Evolutionary conservation across 1,140 invertebrate genomes (phyloP).

Genomic region (Charaxes varanes): DNA sequence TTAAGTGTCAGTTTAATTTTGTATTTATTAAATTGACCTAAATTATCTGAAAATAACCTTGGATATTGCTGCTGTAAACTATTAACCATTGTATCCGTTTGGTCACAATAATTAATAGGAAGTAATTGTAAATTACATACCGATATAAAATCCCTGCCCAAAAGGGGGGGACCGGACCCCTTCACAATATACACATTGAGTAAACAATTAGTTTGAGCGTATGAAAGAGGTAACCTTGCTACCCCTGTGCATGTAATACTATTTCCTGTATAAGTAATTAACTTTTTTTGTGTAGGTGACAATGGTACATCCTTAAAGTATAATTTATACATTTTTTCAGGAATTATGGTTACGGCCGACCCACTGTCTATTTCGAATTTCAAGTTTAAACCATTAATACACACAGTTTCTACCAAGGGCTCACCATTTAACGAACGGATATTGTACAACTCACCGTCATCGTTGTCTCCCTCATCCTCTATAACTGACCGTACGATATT

Average conservation of each 20-base stretch:
- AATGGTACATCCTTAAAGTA: not conserved
- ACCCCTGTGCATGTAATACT: not conserved
- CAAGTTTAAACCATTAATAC: not conserved
- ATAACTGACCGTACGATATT: no score
- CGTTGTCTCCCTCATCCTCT: not conserved
- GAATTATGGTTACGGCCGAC: not conserved
- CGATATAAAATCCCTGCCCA: conserved; percentile 26
- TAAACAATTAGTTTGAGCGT: not conserved
- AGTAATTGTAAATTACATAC: conserved; percentile 20
- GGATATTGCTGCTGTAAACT: conserved; percentile 13
- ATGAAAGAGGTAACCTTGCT: not conserved
- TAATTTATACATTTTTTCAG: not conserved
- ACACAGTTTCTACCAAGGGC: not conserved
- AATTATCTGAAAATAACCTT: conserved; percentile 17
- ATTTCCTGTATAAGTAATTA: conserved; percentile 1
- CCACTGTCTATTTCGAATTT: not conserved
- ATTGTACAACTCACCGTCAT: not conserved
- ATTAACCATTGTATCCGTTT: not conserved
- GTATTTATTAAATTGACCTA: conserved; percentile 23
- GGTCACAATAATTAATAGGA: conserved; percentile 14
- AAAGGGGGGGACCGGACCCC: not conserved
- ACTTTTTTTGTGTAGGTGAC: not conserved
- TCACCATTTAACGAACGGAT: not conserved
- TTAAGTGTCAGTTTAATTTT: conserved; percentile 25
- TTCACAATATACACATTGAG: not conserved